phyloP scores from a whole-genome alignment of 2,888 invertebrate species.

The Sarcophaga variegata region DNA sequence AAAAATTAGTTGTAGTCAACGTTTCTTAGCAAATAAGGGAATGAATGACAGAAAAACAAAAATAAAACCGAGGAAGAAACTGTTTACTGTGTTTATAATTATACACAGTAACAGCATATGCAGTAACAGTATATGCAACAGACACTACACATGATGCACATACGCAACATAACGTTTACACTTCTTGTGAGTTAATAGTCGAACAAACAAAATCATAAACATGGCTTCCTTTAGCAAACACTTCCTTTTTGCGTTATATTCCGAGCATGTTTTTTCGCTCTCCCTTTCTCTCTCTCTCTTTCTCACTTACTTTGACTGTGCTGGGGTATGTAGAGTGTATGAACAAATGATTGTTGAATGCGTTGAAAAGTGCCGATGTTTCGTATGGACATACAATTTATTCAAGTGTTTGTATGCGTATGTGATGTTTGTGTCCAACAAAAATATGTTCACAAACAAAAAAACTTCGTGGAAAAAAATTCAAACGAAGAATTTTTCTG shows the following conservation, averaged over 20 bases:
- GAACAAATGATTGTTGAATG: neutral
- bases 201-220: constrained; percentile 40
- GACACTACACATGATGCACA: neutral
- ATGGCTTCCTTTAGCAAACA: constrained; percentile 45
- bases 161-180: neutral
- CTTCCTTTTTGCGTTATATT: constrained; percentile 53
- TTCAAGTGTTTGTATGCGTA: too few relatives aligned
- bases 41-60: neutral
- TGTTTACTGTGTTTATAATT: constrained; percentile 41
- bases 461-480: neutral
- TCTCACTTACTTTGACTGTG: neutral
- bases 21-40: neutral
- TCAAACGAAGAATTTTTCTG: neutral
- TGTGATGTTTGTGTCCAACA: too few relatives aligned
- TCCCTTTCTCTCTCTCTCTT: neutral
- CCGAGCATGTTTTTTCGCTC: neutral
- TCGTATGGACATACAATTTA: constrained; percentile 14
- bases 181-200: neutral
- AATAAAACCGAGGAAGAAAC: neutral
- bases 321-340: neutral
- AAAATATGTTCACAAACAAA: constrained; percentile 38
- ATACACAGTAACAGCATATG: constrained; percentile 21
- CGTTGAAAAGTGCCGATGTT: constrained; percentile 20
- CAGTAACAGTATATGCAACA: neutral
- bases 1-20: constrained; percentile 14